Percentiles rank a stretch among this genome's conserved stretches.
Evolutionary conservation across 2,888 invertebrate species (phyloP).

Genomic region (Argyresthia albistria): DNA sequence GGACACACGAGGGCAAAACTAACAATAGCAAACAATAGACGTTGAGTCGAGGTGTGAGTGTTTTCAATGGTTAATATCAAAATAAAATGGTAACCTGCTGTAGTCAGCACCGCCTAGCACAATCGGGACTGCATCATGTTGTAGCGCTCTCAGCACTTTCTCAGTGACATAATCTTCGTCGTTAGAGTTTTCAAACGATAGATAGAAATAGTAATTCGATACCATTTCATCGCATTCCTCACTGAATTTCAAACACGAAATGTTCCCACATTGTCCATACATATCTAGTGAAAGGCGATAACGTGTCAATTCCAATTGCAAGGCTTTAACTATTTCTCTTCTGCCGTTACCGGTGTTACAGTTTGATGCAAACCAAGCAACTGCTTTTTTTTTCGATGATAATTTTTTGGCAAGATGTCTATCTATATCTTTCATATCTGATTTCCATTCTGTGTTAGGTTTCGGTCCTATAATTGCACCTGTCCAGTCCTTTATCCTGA

Average conservation of each 20-base stretch:
- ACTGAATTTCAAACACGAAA: slow-evolving; percentile 29
- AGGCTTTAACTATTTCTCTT: slow-evolving; percentile 21
- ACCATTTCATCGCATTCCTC: slow-evolving; percentile 33
- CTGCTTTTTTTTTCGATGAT: slow-evolving; percentile 42
- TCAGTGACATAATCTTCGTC: too few relatives aligned
- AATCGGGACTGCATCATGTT: too few relatives aligned
- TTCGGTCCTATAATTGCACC: slow-evolving; percentile 44
- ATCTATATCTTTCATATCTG: slow-evolving; percentile 15
- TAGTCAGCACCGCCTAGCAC: too few relatives aligned
- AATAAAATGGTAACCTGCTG: too few relatives aligned
- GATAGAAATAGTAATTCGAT: too few relatives aligned
- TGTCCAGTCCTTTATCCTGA: slow-evolving; percentile 29
- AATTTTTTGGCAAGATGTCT: slow-evolving; percentile 22
- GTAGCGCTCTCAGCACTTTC: too few relatives aligned
- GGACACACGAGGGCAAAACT: too few relatives aligned
- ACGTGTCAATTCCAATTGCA: slow-evolving; percentile 26
- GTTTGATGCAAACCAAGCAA: slow-evolving; percentile 60
- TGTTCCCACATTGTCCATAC: slow-evolving; percentile 65
- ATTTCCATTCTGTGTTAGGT: slow-evolving; percentile 27
- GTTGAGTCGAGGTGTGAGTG: too few relatives aligned
- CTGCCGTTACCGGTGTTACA: slow-evolving; percentile 38
- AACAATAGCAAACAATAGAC: too few relatives aligned
- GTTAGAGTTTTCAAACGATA: too few relatives aligned
- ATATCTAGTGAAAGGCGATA: slow-evolving; percentile 54
- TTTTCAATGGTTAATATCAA: too few relatives aligned